Percentiles rank a stretch among this genome's conserved stretches.
Conservation (phyloP, 1,140 invertebrate genomes). For the Hetaerina americana region DNA sequence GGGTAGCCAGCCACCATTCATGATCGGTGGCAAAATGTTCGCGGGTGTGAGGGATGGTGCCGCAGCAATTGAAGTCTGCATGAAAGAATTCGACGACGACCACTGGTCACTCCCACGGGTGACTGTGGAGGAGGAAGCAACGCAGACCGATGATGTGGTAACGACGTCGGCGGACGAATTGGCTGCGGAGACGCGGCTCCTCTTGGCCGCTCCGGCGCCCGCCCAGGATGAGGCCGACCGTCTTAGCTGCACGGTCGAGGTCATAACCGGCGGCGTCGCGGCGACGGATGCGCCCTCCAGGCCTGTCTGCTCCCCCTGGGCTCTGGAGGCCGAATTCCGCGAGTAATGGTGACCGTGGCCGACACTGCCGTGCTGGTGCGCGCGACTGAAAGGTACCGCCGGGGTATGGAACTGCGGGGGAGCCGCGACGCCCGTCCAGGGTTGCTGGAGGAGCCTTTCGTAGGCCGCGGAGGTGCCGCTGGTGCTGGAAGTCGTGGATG, state of each 20-base stretch:
- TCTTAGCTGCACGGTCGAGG: background rate
- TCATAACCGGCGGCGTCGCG: no score
- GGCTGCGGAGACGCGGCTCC: no score
- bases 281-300: no score
- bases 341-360: conserved; percentile 12
- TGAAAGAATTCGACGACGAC: no score
- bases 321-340: background rate
- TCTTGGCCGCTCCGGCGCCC: background rate
- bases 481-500: conserved; percentile 13
- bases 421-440: conserved; percentile 12
- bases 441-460: conserved; percentile 5
- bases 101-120: no score
- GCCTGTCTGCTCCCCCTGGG: background rate
- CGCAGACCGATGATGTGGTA: no score
- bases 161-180: no score
- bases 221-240: background rate
- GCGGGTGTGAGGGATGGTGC: background rate
- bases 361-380: conserved; percentile 8
- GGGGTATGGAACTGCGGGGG: conserved; percentile 1
- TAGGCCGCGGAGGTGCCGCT: background rate
- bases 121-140: no score
- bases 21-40: background rate
- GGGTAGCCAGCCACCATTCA: no score
- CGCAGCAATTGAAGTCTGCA: background rate
- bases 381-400: background rate